Base-by-base conservation (phyloP, 2,113 vertebrate genomes). In the Natator depressus region DNA sequence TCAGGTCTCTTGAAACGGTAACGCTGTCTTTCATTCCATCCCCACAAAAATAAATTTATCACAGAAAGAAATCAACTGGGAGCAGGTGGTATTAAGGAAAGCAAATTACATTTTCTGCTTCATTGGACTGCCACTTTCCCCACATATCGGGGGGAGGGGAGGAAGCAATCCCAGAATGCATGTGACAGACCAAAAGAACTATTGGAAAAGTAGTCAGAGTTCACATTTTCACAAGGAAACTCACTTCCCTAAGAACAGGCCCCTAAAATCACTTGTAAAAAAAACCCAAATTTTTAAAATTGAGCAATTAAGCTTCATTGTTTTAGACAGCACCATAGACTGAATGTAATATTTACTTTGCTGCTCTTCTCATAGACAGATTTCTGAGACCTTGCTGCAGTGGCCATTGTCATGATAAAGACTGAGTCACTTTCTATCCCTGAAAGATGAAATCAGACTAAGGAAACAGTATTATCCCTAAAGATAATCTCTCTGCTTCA, bases 81-180 rank as follows among this genome's bases (percentile, higher is more conserved):
- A 85, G 75, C 59, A 96, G 88, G 82, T 88, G 83, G 51, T 88
- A 95, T 96, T 93, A 94, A 95, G 93, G 65, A 94, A 97, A 97
- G 84, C 35, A 94, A 95, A 92, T 95, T 85, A 89, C 51, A 84
- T 94, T 95, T 97, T 93, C 95, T 92, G 95, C 80, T 95, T 88
- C 92, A 78, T 42, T 94, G 81, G 88, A 51, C 91, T 93, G 62
- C 62, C 54, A 93, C 69, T 82, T 95, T 93, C 87, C 84, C 38
- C 91, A 82, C 87, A 97, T 82, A 86, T n/a, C 38, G 78, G 17
- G 53, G 6, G 20, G 3, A 3, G 5, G 8, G 53, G 53, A 4
- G 8, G 72, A 57, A 94, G 24, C 94, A 96, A 95, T 88, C 72
- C 50, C 72, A 93, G 46, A 69, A 91, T 0, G 0, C 53, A 25